Evolutionary conservation across 2,888 invertebrate genomes (phyloP).

Genomic region (Chrysomela aeneicollis): DNA sequence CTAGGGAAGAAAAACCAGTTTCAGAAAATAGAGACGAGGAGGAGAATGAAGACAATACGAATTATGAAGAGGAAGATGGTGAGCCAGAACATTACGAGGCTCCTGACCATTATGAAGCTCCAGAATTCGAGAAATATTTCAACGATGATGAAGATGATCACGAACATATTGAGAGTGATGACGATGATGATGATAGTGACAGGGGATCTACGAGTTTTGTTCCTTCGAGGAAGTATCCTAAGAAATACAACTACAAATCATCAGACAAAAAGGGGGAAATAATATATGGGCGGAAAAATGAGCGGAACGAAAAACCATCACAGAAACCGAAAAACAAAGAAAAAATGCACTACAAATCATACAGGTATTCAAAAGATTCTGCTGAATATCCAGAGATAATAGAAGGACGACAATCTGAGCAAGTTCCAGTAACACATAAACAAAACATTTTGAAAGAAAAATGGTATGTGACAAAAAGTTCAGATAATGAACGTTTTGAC

Average conservation of each 20-base stretch:
- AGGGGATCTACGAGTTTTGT: constrained; percentile 40
- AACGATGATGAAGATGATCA: constrained; percentile 40
- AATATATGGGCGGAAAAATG: constrained; percentile 39
- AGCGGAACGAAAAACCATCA: constrained; percentile 31
- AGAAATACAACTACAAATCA: constrained; percentile 27
- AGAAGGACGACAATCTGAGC: constrained; percentile 48
- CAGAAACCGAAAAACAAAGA: constrained; percentile 24
- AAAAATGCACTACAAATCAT: constrained; percentile 34
- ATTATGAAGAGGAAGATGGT: constrained; percentile 27
- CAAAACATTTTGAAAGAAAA: constrained; percentile 51
- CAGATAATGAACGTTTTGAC: constrained; percentile 24
- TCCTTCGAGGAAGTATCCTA: constrained; percentile 35
- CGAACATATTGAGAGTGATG: constrained; percentile 39
- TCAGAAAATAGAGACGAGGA: constrained; percentile 37
- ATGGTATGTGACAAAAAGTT: constrained; percentile 48
- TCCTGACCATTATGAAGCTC: constrained; percentile 28
- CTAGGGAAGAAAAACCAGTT: constrained; percentile 30
- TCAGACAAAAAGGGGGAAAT: constrained; percentile 27
- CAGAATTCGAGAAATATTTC: constrained; percentile 33
- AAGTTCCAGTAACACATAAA: constrained; percentile 49
- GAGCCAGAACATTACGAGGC: constrained; percentile 24
- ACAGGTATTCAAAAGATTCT: constrained; percentile 35
- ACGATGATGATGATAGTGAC: constrained; percentile 46
- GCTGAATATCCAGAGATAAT: constrained; percentile 41
- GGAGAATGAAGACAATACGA: constrained; percentile 34